Evolutionary conservation across 30 jellyfish, hydroid and myxozoan species (phyloP).

Genomic region (Catostylus mosaicus): DNA sequence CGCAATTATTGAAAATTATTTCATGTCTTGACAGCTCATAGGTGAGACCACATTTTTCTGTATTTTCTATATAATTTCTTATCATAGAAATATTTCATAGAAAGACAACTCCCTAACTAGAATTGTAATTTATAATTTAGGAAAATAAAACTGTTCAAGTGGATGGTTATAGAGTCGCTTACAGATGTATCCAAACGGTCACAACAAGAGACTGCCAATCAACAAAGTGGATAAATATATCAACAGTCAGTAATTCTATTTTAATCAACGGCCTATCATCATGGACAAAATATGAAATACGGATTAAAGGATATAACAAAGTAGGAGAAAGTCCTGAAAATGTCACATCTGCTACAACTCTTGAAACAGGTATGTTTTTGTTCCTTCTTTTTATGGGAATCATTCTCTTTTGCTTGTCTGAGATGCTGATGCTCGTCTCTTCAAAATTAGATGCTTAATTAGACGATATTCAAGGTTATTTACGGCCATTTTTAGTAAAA

Average conservation of each 20-base stretch:
- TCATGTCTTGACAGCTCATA: too few relatives aligned
- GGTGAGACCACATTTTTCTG: too few relatives aligned
- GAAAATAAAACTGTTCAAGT: slow-evolving; percentile 26
- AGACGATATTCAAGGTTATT: too few relatives aligned
- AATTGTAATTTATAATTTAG: neutral
- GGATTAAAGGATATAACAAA: slow-evolving; percentile 30
- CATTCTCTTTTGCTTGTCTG: too few relatives aligned
- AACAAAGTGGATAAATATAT: neutral
- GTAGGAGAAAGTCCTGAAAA: slow-evolving; percentile 47
- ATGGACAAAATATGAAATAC: slow-evolving; percentile 60
- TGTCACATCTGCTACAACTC: slow-evolving; percentile 6
- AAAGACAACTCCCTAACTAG: too few relatives aligned
- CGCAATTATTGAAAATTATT: too few relatives aligned
- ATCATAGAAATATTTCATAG: too few relatives aligned
- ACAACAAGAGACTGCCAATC: slow-evolving; percentile 41
- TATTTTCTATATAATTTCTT: too few relatives aligned
- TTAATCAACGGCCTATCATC: slow-evolving; percentile 17
- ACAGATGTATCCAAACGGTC: slow-evolving; percentile 28
- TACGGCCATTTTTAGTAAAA: too few relatives aligned
- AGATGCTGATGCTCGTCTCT: too few relatives aligned
- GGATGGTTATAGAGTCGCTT: slow-evolving; percentile 37
- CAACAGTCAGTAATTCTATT: neutral
- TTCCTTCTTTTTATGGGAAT: too few relatives aligned
- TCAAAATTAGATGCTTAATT: too few relatives aligned
- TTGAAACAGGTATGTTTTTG: slow-evolving; percentile 56